These are phyloP conservation scores for Platorchestia sp. DNA, from an alignment of 1,140 invertebrate species.

Conservation along the genomic window DNA sequence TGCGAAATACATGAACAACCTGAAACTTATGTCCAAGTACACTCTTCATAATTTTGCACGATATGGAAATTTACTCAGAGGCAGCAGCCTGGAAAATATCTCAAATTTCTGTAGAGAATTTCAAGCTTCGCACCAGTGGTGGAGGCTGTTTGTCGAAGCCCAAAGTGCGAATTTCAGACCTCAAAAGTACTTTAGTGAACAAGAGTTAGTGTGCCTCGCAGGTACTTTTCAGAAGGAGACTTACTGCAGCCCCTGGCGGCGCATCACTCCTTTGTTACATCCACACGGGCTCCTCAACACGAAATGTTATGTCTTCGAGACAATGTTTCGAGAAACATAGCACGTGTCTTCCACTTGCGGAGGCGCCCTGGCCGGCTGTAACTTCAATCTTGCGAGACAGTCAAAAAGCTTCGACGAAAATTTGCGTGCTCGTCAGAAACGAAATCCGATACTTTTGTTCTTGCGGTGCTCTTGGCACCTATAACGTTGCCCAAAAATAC, in stretches of 20 bases:
- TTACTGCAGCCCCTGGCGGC: not conserved
- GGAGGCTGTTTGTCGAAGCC: not conserved
- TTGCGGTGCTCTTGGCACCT: not conserved
- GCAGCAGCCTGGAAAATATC: not conserved
- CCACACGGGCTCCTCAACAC: not conserved
- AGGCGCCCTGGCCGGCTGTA: not conserved
- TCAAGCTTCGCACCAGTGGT: not conserved
- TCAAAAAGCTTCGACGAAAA: not conserved
- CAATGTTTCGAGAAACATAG: not conserved
- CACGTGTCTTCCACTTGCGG: not conserved
- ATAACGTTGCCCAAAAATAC: not conserved
- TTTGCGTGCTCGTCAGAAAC: conserved; percentile 6
- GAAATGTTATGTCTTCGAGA: not conserved
- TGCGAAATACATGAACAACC: not conserved
- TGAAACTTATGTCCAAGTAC: not conserved
- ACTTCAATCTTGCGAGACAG: not conserved
- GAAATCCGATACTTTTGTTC: not conserved
- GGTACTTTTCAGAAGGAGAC: not conserved
- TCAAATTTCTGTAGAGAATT: not conserved
- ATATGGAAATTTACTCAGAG: not conserved
- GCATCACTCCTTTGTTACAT: not conserved
- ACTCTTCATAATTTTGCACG: not conserved
- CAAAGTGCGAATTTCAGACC: not conserved
- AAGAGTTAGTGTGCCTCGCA: not conserved
- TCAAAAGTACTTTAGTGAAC: not conserved